These are phyloP conservation scores for Psilanteris sp. DNA, from an alignment of 1,140 invertebrate genomes.

Conservation along the genomic window DNA sequence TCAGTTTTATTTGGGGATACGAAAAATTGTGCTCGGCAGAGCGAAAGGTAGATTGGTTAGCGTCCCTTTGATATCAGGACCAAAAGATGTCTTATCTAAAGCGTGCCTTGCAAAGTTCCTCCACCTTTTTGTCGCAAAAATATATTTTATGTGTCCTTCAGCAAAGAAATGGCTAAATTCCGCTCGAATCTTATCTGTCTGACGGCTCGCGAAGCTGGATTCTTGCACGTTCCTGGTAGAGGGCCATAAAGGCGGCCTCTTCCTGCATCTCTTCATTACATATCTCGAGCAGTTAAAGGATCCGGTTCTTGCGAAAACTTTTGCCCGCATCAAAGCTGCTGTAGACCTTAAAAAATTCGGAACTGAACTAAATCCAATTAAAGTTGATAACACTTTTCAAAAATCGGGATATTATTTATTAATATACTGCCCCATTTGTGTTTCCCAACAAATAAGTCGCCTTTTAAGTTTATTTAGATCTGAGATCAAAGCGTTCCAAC, in stretches of 20 bases:
- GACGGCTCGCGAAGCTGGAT: constrained; percentile 36
- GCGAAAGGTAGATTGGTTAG: constrained; percentile 56
- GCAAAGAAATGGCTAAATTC: constrained; percentile 42
- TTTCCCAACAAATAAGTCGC: no score
- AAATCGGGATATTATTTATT: no score
- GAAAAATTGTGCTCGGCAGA: constrained; percentile 51
- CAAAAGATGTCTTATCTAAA: constrained; percentile 55
- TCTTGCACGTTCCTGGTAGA: constrained; percentile 45
- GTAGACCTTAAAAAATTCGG: constrained; percentile 15
- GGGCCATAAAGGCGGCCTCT: constrained; percentile 34
- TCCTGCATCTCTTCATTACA: constrained; percentile 61
- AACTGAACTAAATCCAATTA: constrained; percentile 38
- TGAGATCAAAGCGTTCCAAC: no score
- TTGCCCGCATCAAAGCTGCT: constrained; percentile 22
- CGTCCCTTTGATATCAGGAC: constrained; percentile 36
- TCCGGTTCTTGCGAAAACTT: constrained; percentile 56
- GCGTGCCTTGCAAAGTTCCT: constrained; percentile 24
- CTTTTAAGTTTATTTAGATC: no score
- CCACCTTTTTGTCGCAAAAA: constrained; percentile 44
- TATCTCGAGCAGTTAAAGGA: constrained; percentile 48
- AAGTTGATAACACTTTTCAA: constrained; percentile 12
- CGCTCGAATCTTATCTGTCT: constrained; percentile 50
- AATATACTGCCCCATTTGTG: no score
- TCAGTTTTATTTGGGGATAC: constrained; percentile 42
- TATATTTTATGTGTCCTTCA: constrained; percentile 53